Base-by-base conservation (phyloP, 2,888 invertebrate species). In the Yponomeuta malinellus region DNA sequence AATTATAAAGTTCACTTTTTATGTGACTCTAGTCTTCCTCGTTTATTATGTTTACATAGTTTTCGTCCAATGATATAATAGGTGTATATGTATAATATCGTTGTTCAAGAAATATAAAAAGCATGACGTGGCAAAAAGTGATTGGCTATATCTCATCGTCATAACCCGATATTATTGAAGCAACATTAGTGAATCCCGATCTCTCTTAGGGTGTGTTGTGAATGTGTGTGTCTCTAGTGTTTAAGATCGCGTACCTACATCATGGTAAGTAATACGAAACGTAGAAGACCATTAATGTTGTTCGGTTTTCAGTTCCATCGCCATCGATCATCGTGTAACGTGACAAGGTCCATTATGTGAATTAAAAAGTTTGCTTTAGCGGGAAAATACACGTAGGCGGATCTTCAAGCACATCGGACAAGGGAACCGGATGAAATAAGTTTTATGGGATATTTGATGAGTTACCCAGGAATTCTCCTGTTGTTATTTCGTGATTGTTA, bases 201-300 rank as follows among this genome's bases (percentile, higher is more conserved):
- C 76, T 76, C 80, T 77, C 78, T 76, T 86, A 82, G 85, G 81
- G 75, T 82, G 80, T 87, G 80, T 78, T 83, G 82, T 83, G 81
- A 81, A 77, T 23, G 23, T 82, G 83, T 82, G 78, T 81, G 79
- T 70, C 70, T 75, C 75, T 75, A 76, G 74, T 72, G 48, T 71
- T 48, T 72, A 73, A 37, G 64, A 64, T 70, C 69, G 63, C 29
- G 43, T 23, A 68, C 48, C 23, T 8, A 43, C 6, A 43, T n/a
- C 6, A 71, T 70, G 81, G 83, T 85, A 78, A 84, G 84, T 84
- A 75, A 78, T 73, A 74, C 72, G 74, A 70, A 73, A 73, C 72
- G 79, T 81, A 84, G 82, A 77, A 75, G 63, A 68, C 65, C 68
- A 29, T 71, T 69, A 71, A 23, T 4, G 48, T 64, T 64, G 48